phyloP scores from a whole-genome alignment of 1,140 invertebrate genomes.

The Psilanteris sp. region DNA sequence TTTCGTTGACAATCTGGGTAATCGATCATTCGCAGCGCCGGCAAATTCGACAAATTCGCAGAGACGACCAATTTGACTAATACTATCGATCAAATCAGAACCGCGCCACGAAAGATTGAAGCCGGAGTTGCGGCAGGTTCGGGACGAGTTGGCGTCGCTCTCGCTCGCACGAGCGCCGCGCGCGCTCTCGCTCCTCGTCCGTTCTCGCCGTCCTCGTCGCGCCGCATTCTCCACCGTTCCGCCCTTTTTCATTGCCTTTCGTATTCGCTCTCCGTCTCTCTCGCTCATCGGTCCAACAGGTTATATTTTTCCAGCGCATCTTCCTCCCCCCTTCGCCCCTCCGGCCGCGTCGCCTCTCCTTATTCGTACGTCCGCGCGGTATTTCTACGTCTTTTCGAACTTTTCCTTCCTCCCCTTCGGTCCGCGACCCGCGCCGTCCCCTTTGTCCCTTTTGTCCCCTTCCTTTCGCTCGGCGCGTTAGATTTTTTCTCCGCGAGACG shows the following conservation, averaged over 20 bases:
- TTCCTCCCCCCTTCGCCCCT: conserved; percentile 53
- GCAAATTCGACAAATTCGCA: conserved; percentile 65
- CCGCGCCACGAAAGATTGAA: conserved; percentile 74
- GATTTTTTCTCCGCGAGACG: too few relatives aligned
- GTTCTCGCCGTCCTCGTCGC: conserved; percentile 23
- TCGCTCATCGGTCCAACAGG: conserved; percentile 77
- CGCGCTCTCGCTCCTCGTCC: conserved; percentile 1
- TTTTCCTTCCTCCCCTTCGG: conserved; percentile 24
- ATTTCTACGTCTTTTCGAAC: conserved; percentile 60
- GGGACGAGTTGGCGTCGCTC: conserved; percentile 63
- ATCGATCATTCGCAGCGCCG: conserved; percentile 48
- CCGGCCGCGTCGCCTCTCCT: conserved; percentile 58
- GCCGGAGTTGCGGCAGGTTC: conserved; percentile 77
- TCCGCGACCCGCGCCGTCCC: conserved; percentile 5
- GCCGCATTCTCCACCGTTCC: conserved; percentile 61
- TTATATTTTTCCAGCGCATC: conserved; percentile 77
- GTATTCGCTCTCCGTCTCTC: conserved; percentile 51
- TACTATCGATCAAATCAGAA: conserved; percentile 75
- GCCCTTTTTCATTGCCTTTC: conserved; percentile 67
- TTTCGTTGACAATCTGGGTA: conserved; percentile 9
- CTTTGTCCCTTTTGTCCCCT: conserved; percentile 41
- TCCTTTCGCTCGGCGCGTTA: conserved; percentile 31
- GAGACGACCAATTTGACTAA: conserved; percentile 65
- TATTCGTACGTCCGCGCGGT: conserved; percentile 49
- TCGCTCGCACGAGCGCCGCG: conserved; percentile 6